phyloP scores from a whole-genome alignment of 2,113 vertebrate genomes.

The Heterochromis multidens region DNA sequence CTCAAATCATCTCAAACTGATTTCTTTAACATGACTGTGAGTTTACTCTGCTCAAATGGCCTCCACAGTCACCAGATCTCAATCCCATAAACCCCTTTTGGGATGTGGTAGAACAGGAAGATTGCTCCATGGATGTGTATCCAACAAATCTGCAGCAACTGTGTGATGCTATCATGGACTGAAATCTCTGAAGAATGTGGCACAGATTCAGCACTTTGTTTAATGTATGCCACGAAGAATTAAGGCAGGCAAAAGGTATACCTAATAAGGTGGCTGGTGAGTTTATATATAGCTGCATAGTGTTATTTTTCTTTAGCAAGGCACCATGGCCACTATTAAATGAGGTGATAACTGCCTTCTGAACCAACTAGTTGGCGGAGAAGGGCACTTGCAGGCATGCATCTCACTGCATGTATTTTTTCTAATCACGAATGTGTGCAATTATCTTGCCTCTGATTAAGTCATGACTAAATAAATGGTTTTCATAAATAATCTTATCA shows the following conservation, averaged over 20 bases:
- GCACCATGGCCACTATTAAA: not conserved
- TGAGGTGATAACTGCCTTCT: too few species aligned
- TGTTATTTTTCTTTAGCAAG: not conserved
- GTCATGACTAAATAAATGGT: constrained; percentile 1
- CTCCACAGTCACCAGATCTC: too few species aligned
- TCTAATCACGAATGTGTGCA: not conserved
- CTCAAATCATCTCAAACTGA: too few species aligned
- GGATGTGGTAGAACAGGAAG: not conserved
- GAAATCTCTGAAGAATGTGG: not conserved
- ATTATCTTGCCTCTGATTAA: not conserved
- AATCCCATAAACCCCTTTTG: too few species aligned
- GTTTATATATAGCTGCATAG: not conserved
- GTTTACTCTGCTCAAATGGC: too few species aligned
- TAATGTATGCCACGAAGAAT: not conserved
- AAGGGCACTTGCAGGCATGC: not conserved
- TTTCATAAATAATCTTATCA: constrained; percentile 3
- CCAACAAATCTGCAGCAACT: not conserved
- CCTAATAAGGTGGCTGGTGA: not conserved
- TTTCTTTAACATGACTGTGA: too few species aligned
- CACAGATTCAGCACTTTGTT: not conserved
- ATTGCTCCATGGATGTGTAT: not conserved
- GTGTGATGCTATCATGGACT: not conserved
- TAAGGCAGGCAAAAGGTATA: not conserved
- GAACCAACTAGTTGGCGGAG: not conserved
- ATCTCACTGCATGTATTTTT: not conserved